A percentile compares a stretch with the other conserved stretches of the same genome.
These are phyloP conservation scores for Acanthosepion lycidas DNA, from an alignment of 2,888 invertebrate species.

Conservation along the genomic window DNA sequence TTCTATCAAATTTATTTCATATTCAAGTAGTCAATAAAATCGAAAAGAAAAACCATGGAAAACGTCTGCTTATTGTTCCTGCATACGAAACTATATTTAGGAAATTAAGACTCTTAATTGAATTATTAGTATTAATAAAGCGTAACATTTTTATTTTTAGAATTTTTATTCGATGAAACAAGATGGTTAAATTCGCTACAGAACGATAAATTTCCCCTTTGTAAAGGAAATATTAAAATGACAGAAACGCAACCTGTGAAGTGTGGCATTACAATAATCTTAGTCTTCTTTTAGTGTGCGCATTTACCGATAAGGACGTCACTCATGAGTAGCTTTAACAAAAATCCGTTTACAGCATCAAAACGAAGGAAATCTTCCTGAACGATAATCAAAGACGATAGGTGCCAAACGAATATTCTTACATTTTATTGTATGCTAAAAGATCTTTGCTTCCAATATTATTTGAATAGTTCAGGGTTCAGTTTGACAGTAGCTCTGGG, in stretches of 20 bases:
- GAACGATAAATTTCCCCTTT: no score
- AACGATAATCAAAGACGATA: background rate
- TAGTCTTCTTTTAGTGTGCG: background rate
- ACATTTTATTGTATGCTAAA: background rate
- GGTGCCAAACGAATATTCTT: background rate
- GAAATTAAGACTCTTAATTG: no score
- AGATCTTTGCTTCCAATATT: background rate
- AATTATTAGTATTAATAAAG: no score
- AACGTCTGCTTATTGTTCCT: no score
- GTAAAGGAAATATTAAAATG: no score
- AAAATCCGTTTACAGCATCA: background rate
- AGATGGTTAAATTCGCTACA: no score
- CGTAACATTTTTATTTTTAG: no score
- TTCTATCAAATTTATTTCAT: no score
- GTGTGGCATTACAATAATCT: background rate
- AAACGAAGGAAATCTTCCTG: background rate
- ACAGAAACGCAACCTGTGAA: background rate
- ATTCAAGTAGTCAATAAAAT: no score
- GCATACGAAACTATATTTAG: no score
- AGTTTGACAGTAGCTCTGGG: background rate
- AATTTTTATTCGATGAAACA: no score
- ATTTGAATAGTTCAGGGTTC: background rate
- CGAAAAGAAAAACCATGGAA: no score
- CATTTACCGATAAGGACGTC: background rate
- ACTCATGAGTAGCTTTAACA: background rate